phyloP scores from a whole-genome alignment of 2,888 invertebrate species.

The Rotaria macrura region DNA sequence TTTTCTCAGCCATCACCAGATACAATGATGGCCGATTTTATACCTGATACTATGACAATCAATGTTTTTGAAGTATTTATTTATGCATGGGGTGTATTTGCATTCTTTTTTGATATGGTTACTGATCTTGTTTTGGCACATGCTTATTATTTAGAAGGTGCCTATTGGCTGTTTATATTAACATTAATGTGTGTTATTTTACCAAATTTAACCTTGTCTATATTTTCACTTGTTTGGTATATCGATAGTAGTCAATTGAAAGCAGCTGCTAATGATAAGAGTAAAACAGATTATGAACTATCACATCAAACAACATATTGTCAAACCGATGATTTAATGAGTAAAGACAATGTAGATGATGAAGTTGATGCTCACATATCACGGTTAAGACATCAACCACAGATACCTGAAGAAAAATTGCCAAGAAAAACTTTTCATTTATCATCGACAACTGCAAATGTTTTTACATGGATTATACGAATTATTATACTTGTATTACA shows the following conservation, averaged over 20 bases:
- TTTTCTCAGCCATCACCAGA: background rate
- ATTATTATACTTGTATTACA: constrained; percentile 30
- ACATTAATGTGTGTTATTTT: constrained; percentile 31
- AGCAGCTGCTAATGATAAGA: background rate
- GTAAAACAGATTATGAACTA: background rate
- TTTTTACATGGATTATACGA: constrained; percentile 30
- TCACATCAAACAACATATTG: background rate
- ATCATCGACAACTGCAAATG: constrained; percentile 18
- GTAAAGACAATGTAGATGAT: background rate
- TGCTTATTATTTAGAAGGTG: constrained; percentile 27
- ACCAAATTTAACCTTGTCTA: constrained; percentile 30
- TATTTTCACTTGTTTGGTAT: constrained; percentile 32
- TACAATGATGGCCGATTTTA: background rate
- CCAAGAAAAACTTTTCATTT: background rate
- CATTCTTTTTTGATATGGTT: constrained; percentile 32
- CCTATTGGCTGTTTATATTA: constrained; percentile 27
- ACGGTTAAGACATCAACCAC: background rate
- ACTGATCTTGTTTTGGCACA: constrained; percentile 28
- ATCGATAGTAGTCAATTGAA: constrained; percentile 22
- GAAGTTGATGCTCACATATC: background rate
- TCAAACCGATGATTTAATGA: background rate
- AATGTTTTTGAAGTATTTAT: constrained; percentile 33
- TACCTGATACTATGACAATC: constrained; percentile 31
- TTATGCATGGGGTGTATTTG: constrained; percentile 32
- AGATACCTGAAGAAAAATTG: background rate